Percentiles rank a stretch among this genome's conserved stretches.
phyloP scores from a whole-genome alignment of 2,797 vertebrate species.

The Enteromius viviparus region DNA sequence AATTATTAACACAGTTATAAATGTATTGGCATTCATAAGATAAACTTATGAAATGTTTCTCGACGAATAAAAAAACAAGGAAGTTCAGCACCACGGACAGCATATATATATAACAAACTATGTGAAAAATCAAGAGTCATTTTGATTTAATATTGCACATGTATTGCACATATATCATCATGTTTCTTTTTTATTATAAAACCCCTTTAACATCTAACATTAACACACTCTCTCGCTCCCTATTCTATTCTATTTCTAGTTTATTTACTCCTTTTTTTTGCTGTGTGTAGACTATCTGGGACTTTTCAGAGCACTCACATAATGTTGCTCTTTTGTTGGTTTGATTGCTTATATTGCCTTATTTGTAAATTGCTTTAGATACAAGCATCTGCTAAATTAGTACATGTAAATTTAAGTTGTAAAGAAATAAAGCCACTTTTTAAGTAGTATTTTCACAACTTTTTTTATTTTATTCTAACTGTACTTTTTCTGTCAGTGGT shows the following conservation, averaged over 20 bases:
- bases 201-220: too few species aligned
- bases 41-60: background rate
- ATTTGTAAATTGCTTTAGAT: background rate
- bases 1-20: too few species aligned
- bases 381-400: background rate
- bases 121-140: background rate
- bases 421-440: background rate
- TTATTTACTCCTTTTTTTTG: too few species aligned
- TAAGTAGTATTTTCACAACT: background rate
- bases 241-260: too few species aligned
- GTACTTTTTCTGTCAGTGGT: background rate
- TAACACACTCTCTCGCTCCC: too few species aligned
- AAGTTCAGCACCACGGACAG: constrained; percentile 32
- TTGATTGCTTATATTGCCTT: background rate
- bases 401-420: background rate
- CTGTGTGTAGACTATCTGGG: background rate
- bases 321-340: background rate
- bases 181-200: too few species aligned
- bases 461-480: background rate
- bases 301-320: background rate
- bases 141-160: background rate
- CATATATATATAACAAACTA: too few species aligned
- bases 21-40: background rate
- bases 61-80: background rate
- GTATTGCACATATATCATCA: too few species aligned